phyloP scores from a whole-genome alignment of 2,797 vertebrate genomes.

The Karalla daura region DNA sequence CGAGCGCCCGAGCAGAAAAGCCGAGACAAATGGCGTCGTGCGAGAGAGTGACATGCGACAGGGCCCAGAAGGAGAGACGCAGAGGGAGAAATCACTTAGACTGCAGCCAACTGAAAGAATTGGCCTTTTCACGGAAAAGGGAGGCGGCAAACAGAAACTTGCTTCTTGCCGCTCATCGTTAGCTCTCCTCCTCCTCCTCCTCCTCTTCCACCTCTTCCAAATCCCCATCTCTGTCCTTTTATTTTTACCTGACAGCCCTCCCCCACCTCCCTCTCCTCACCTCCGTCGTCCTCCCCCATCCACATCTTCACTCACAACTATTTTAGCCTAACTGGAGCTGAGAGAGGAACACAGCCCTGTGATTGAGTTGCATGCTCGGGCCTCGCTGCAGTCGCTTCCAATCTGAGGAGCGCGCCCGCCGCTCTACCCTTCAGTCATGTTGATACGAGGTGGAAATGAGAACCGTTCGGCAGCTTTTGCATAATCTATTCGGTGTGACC shows the following conservation, averaged over 20 bases:
- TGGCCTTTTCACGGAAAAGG: conserved; percentile 60
- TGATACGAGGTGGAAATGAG: conserved; percentile 60
- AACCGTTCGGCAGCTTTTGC: conserved; percentile 65
- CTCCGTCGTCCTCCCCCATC: not conserved
- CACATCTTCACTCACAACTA: conserved; percentile 33
- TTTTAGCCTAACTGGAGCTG: conserved; percentile 41
- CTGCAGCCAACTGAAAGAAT: conserved; percentile 67
- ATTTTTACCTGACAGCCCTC: not conserved
- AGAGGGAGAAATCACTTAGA: conserved; percentile 57
- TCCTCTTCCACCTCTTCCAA: no score
- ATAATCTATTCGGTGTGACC: conserved; percentile 72
- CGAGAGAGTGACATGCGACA: conserved; percentile 49
- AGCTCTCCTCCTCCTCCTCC: not conserved
- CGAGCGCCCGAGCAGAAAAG: conserved; percentile 51
- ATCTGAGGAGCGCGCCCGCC: conserved; percentile 36
- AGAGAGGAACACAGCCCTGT: conserved; percentile 34
- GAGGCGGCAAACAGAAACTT: conserved; percentile 28
- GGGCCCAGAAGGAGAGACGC: conserved; percentile 36
- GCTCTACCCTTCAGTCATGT: conserved; percentile 53
- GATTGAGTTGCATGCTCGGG: conserved; percentile 45
- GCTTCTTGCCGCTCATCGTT: conserved; percentile 32
- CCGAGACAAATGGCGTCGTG: conserved; percentile 52
- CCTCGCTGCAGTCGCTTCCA: conserved; percentile 44
- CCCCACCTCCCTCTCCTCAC: not conserved
- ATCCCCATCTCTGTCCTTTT: conserved; percentile 31